Evolutionary conservation across 2,113 vertebrate genomes (phyloP).

Genomic region (Henicopernis longicauda): DNA sequence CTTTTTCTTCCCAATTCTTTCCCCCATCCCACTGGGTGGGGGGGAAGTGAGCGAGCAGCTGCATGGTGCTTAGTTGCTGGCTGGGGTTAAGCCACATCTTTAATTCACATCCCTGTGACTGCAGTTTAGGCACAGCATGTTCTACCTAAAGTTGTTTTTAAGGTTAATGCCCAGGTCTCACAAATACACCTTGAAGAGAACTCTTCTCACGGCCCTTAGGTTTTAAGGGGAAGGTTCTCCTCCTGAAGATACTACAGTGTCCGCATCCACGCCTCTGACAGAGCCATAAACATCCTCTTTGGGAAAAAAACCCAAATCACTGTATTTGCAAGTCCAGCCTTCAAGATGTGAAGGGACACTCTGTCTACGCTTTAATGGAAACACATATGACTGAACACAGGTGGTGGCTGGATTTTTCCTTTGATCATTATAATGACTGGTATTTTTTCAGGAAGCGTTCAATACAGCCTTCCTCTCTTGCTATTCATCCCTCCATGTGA

Average conservation of each 20-base stretch:
- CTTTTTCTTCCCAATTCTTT: too few relatives aligned
- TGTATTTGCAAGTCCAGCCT: not conserved
- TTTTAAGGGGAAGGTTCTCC: not conserved
- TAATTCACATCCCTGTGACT: not conserved
- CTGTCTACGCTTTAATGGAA: not conserved
- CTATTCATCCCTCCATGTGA: not conserved
- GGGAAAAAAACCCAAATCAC: not conserved
- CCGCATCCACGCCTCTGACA: fast-evolving
- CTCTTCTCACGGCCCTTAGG: not conserved
- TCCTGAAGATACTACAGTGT: not conserved
- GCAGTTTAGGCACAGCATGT: not conserved
- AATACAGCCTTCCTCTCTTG: not conserved
- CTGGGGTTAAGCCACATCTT: not conserved
- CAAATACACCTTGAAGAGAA: fast-evolving
- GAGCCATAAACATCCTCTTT: not conserved
- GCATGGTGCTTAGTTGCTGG: too few relatives aligned
- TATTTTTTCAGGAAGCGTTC: not conserved
- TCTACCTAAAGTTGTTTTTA: not conserved
- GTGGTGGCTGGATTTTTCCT: not conserved
- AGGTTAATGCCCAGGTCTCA: not conserved
- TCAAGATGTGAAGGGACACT: not conserved
- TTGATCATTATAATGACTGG: not conserved
- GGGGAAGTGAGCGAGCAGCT: too few relatives aligned
- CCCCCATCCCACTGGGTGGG: too few relatives aligned
- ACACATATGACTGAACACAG: not conserved